These are phyloP conservation scores for Tenthredo scrophulariae DNA, from an alignment of 2,888 invertebrate genomes.

Conservation along the genomic window DNA sequence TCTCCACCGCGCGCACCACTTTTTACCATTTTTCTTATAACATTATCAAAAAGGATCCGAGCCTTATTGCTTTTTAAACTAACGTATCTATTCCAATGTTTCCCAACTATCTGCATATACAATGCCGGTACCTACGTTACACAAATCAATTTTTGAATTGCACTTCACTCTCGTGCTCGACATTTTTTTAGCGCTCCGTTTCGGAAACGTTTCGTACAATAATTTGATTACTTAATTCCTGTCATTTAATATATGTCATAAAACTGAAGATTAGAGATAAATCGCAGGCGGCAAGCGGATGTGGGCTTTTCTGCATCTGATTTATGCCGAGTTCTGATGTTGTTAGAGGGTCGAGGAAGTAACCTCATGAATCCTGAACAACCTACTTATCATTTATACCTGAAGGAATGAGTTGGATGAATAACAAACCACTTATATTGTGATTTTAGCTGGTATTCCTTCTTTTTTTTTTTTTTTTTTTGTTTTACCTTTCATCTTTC, in stretches of 20 bases:
- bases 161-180: not conserved
- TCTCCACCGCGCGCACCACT: not conserved
- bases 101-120: not conserved
- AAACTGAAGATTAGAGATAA: slow-evolving; percentile 8
- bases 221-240: not conserved
- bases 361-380: not conserved
- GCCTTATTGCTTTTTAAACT: not conserved
- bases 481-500: not conserved
- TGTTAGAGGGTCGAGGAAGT: slow-evolving; percentile 14
- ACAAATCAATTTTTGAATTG: not conserved
- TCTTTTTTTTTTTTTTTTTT: not conserved
- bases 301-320: not conserved
- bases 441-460: not conserved
- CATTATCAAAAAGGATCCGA: not conserved
- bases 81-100: not conserved
- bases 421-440: slow-evolving; percentile 14
- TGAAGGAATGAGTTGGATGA: not conserved
- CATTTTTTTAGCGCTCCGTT: not conserved
- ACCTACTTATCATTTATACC: slow-evolving; percentile 30
- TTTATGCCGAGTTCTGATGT: not conserved
- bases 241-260: not conserved
- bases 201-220: no score
- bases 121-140: not conserved
- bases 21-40: slow-evolving; percentile 18
- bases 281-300: not conserved